Evolutionary conservation across 2,797 vertebrate species (phyloP).

Genomic region (Myotis daubentonii): DNA sequence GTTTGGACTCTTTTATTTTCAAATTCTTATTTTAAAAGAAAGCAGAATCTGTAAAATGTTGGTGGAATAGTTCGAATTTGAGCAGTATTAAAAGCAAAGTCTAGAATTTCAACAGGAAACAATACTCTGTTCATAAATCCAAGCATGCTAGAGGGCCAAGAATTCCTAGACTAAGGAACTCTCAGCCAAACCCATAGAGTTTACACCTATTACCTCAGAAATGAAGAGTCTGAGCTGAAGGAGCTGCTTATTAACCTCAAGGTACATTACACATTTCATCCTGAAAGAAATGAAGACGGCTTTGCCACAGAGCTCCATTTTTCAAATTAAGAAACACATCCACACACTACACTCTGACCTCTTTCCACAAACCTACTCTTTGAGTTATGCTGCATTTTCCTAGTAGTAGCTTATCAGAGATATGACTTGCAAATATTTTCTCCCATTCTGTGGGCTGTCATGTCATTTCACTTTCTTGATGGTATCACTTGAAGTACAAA

Average conservation of each 20-base stretch:
- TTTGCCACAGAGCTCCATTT: neutral
- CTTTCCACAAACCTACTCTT: neutral
- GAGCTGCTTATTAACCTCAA: neutral
- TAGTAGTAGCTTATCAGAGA: neutral
- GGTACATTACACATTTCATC: neutral
- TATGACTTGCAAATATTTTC: neutral
- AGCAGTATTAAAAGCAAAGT: neutral
- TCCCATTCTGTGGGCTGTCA: neutral
- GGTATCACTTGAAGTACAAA: neutral
- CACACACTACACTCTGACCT: neutral
- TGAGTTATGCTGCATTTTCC: neutral
- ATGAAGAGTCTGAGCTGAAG: neutral
- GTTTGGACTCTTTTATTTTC: neutral
- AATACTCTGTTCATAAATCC: neutral
- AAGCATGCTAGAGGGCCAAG: neutral
- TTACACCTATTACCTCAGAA: slow-evolving; percentile 14
- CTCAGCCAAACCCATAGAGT: neutral
- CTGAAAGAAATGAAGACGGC: neutral
- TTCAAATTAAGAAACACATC: neutral
- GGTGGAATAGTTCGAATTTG: neutral
- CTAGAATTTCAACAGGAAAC: slow-evolving; percentile 12
- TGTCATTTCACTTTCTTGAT: neutral
- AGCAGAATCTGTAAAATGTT: slow-evolving; percentile 35
- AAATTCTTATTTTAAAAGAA: slow-evolving; percentile 47
- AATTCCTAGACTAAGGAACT: neutral